Evolutionary conservation across 2,113 vertebrate species (phyloP), one percentile per base, ranked within the genome.

Genomic region (Otus sunia): DNA sequence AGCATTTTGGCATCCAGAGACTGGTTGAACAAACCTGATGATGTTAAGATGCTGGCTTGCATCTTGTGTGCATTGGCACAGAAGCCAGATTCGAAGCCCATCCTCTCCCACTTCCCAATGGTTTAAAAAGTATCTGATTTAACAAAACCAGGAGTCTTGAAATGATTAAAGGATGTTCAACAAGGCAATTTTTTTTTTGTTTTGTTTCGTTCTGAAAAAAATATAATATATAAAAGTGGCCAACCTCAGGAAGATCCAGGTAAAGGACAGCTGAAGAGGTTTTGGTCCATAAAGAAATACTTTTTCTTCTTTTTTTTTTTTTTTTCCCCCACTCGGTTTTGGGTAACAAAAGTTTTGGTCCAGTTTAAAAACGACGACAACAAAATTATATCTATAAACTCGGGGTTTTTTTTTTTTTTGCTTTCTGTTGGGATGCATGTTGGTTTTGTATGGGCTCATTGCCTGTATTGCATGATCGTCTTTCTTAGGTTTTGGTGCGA

Each of bases 271-370:
- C 60, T 85, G 94, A 91, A 95, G 96, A 96, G 97, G 96, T 97
- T 97, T 97, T 96, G 97, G 96, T 97, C 97, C 97, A 96, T 97
- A 97, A 97, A 96, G 94, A 97, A 97, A 97, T 97, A 95, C 60
- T 90, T 95, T 92, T 92, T 90, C 73, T 91, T 93, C 71, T 90
- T 84, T 83, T 62, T 86, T 86, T 77, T 74, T 47, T 58, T 62
- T 62, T 59, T 85, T 86, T 82, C 39, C 85, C 92, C 94, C 77
- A 76, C 95, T 96, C 55, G 84, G 74, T 91, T 95, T 97, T 77
- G 95, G 96, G 95, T 96, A 97, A 97, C 91, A 97, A 97, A 97
- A 97, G 89, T 96, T 97, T 97, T 97, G 97, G 97, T 97, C 97
- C 97, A 77, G 96, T 97, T 97, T 96, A 97, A 96, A 97, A 97